Conservation (phyloP, 30 jellyfish, hydroid and myxozoan genomes). For the Phacellophora camtschatica region DNA sequence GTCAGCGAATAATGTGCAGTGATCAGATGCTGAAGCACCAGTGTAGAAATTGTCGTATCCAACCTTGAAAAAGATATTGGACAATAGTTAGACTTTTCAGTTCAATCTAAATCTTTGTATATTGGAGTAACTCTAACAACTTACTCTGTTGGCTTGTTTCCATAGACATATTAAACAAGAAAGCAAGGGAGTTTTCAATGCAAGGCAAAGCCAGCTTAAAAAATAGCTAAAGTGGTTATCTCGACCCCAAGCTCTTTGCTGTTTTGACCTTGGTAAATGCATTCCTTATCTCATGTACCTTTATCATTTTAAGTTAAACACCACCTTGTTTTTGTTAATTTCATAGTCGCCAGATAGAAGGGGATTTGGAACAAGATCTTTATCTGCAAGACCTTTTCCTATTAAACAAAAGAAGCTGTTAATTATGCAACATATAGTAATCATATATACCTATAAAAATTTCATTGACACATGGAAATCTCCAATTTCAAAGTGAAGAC, state of each 20-base stretch:
- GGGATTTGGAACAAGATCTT: too few relatives aligned
- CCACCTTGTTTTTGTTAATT: too few relatives aligned
- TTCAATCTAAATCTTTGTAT: not conserved
- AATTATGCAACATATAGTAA: not conserved
- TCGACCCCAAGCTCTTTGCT: too few relatives aligned
- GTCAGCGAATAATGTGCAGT: slow-evolving; percentile 22
- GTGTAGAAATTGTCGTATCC: slow-evolving; percentile 14
- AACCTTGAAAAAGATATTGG: not conserved
- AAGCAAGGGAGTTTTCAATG: too few relatives aligned
- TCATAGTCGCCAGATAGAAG: too few relatives aligned
- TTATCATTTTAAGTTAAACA: too few relatives aligned
- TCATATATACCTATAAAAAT: slow-evolving; percentile 3
- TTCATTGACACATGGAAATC: slow-evolving; percentile 35
- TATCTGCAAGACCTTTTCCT: not conserved
- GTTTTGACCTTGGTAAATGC: too few relatives aligned
- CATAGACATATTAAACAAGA: not conserved
- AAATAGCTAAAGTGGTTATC: too few relatives aligned
- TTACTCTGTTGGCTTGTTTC: not conserved
- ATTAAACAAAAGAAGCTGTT: not conserved
- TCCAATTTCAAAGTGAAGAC: slow-evolving; percentile 23
- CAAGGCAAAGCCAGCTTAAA: too few relatives aligned
- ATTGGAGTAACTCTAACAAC: not conserved
- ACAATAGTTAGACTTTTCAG: too few relatives aligned
- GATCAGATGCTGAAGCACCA: not conserved
- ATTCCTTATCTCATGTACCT: too few relatives aligned